Base-by-base conservation (phyloP, 2,113 vertebrate genomes). In the Pelmatolapia mariae region DNA sequence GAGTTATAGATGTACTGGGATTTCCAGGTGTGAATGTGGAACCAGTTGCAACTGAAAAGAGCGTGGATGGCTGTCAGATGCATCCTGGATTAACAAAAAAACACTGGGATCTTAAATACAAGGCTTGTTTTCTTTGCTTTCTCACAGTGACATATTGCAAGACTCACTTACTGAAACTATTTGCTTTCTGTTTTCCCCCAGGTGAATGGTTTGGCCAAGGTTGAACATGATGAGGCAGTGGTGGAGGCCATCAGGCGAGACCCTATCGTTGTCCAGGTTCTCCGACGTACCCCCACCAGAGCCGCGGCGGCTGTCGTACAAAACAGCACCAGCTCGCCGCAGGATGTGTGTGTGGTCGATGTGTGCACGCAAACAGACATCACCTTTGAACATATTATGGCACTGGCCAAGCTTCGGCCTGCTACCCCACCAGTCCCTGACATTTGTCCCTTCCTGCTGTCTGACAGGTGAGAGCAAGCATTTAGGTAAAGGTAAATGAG, bases 291-390 rank as follows among this genome's bases (percentile, higher is more conserved):
- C 0, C 97, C 98, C 3, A 10, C 96, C 71, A 91, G 91, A 63
- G 91, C 91, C 54, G 93, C 76, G 0, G 68, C 38, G 1, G 47
- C 88, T 3, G 81, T 80, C 0, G 40, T 76, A 3, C 88, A 95
- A 71, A 66, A 33, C 33, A 95, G 95, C 13, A 88, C 89, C 2
- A 86, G 89, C 15, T 7, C 56, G 0, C 73, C 93, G 11, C 96
- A 97, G 26, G 98, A 98, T 63, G 94, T 96, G 50, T 96, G 86
- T 12, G 94, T 98, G 84, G 95, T 93, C 82, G 96, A 99, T 22
- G 98, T 97, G 82, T 97, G 98, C 95, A 99, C 98, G 3, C 98
- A 99, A 92, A 99, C 98, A 0, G 98, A 99, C 95, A 98, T 99
- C 94, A 99, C 98, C 29, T 99, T 99, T 1, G 98, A 99, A 83